phyloP scores from a whole-genome alignment of 2,113 vertebrate species.

The Choloepus hoffmanni region DNA sequence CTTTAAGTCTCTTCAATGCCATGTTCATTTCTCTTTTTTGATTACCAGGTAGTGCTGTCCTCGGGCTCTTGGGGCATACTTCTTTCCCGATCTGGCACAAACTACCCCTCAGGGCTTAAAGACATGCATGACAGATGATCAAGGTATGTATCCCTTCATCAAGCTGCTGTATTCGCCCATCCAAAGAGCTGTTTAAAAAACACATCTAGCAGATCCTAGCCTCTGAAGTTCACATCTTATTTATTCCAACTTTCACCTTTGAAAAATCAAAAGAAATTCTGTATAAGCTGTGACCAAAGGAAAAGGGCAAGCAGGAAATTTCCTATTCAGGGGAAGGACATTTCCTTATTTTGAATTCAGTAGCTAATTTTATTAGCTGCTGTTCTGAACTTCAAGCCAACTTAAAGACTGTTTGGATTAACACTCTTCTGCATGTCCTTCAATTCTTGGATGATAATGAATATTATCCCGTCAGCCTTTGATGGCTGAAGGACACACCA shows the following conservation, averaged over 20 bases:
- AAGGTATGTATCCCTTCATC: constrained; percentile 80
- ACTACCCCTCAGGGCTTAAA: constrained; percentile 85
- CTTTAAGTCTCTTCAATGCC: constrained; percentile 80
- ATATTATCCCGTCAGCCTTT: neutral
- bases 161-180: constrained; percentile 79
- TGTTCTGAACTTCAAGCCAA: constrained; percentile 49
- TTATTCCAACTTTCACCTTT: constrained; percentile 83
- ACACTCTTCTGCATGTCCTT: neutral
- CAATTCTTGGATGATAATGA: neutral
- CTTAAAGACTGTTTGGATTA: constrained; percentile 26
- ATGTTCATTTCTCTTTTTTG: constrained; percentile 83
- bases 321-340: neutral
- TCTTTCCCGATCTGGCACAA: constrained; percentile 82
- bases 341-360: constrained; percentile 52
- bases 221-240: constrained; percentile 82
- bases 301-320: constrained; percentile 1
- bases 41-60: constrained; percentile 84
- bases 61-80: constrained; percentile 85
- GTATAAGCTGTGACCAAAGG: constrained; percentile 28
- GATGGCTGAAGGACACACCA: neutral
- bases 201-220: constrained; percentile 81
- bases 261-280: constrained; percentile 81
- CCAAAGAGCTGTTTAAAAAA: constrained; percentile 85
- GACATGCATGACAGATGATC: constrained; percentile 85
- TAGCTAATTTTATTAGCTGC: constrained; percentile 40